Evolutionary conservation across 2,797 vertebrate genomes (phyloP).

Genomic region (Mus minutoides): DNA sequence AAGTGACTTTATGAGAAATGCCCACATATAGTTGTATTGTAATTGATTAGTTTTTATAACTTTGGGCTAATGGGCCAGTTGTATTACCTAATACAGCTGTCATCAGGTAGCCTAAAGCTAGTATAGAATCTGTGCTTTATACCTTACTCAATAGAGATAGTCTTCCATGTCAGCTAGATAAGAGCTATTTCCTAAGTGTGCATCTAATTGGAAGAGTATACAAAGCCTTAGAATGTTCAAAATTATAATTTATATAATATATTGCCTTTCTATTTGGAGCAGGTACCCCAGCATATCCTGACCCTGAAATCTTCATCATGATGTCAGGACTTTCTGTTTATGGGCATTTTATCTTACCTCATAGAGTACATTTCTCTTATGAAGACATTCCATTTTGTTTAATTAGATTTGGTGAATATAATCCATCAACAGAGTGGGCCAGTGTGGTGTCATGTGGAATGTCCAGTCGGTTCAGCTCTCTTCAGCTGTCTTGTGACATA

Average conservation of each 20-base stretch:
- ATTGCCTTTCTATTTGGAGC: constrained; percentile 6
- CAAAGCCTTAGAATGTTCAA: neutral
- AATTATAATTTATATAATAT: neutral
- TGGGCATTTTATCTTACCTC: neutral
- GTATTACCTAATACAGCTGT: neutral
- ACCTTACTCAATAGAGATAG: neutral
- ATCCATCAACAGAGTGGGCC: neutral
- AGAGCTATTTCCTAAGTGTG: neutral
- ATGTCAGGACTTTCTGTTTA: neutral
- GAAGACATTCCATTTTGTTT: neutral
- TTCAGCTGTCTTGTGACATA: neutral
- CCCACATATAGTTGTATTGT: neutral
- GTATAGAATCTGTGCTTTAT: neutral
- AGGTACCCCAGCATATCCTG: neutral
- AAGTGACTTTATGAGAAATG: neutral
- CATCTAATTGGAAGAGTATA: neutral
- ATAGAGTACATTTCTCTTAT: neutral
- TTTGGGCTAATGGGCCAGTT: neutral
- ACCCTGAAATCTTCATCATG: neutral
- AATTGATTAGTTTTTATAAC: neutral
- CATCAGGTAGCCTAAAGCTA: neutral
- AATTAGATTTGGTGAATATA: neutral
- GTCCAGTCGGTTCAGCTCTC: neutral
- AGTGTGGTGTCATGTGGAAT: neutral
- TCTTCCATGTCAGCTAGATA: neutral